Percentiles rank a stretch among this genome's conserved stretches.
Evolutionary conservation across 2,113 vertebrate genomes (phyloP).

Genomic region (Numenius arquata): DNA sequence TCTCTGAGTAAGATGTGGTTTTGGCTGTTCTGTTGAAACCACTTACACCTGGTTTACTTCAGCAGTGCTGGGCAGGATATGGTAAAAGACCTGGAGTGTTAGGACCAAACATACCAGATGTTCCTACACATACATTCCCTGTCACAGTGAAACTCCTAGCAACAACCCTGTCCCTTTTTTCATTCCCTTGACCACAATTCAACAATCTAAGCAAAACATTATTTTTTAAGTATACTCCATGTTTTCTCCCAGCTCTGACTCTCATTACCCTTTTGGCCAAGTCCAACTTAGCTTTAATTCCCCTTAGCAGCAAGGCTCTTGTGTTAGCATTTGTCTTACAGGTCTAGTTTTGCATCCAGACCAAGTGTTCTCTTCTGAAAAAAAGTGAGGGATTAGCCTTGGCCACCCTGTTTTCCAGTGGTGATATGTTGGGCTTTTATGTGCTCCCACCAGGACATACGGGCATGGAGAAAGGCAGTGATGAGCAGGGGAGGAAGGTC

Average conservation of each 20-base stretch:
- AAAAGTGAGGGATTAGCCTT: background rate
- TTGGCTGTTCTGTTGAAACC: conserved; percentile 73
- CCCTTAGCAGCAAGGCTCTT: background rate
- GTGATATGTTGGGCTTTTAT: background rate
- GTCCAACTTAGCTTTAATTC: background rate
- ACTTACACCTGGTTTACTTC: conserved; percentile 78
- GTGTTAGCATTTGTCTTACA: background rate
- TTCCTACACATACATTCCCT: conserved; percentile 47
- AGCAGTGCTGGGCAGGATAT: conserved; percentile 66
- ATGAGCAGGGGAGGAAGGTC: background rate
- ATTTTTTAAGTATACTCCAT: conserved; percentile 53
- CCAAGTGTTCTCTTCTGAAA: background rate
- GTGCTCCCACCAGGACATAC: background rate
- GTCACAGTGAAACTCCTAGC: background rate
- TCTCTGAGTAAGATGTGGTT: conserved; percentile 76
- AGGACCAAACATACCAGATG: conserved; percentile 66
- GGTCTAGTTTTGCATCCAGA: background rate
- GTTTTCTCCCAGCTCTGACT: background rate
- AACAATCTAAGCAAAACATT: conserved; percentile 58
- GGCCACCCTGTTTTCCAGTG: background rate
- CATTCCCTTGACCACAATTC: conserved; percentile 48
- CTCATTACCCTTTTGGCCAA: background rate
- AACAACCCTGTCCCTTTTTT: conserved; percentile 1
- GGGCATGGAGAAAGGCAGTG: background rate
- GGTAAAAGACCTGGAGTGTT: conserved; percentile 64